A percentile compares a stretch with the other conserved stretches of the same genome.
These are phyloP conservation scores for Coleophora deauratella DNA, from an alignment of 2,888 invertebrate species.

Conservation along the genomic window DNA sequence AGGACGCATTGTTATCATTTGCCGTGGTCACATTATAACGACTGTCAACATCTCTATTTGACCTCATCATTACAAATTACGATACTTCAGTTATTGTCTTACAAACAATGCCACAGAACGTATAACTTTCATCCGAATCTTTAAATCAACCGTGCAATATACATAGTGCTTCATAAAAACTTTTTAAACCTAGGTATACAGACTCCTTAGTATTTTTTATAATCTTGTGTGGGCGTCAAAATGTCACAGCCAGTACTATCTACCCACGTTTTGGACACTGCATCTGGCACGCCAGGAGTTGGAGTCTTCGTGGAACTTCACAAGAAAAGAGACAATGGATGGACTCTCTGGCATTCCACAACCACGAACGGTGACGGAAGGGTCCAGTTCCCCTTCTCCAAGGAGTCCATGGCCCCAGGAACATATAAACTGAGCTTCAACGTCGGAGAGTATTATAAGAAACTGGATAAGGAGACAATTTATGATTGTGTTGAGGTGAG, in stretches of 20 bases:
- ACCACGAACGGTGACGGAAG: constrained; percentile 75
- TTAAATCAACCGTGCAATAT: too few species aligned
- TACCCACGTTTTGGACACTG: constrained; percentile 83
- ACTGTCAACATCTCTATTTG: too few species aligned
- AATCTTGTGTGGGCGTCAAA: constrained; percentile 34
- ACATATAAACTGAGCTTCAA: constrained; percentile 84
- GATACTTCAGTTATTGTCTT: too few species aligned
- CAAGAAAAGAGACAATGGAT: constrained; percentile 76
- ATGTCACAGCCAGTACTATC: constrained; percentile 73
- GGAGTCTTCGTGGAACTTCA: constrained; percentile 80
- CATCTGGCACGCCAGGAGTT: constrained; percentile 78
- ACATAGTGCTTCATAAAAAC: too few species aligned
- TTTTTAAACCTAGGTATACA: too few species aligned
- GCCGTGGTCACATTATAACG: too few species aligned
- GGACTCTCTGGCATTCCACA: constrained; percentile 79
- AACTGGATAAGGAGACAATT: constrained; percentile 74
- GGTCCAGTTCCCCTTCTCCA: constrained; percentile 75
- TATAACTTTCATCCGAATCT: too few species aligned
- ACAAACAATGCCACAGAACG: too few species aligned
- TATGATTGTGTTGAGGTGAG: constrained; percentile 85
- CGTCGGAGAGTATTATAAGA: constrained; percentile 80
- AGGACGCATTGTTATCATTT: too few species aligned
- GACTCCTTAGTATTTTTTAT: too few species aligned
- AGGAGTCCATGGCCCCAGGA: constrained; percentile 76
- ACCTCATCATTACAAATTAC: too few species aligned